Evolutionary conservation across 2,113 vertebrate species (phyloP).

Genomic region (Poeciliopsis retropinna): DNA sequence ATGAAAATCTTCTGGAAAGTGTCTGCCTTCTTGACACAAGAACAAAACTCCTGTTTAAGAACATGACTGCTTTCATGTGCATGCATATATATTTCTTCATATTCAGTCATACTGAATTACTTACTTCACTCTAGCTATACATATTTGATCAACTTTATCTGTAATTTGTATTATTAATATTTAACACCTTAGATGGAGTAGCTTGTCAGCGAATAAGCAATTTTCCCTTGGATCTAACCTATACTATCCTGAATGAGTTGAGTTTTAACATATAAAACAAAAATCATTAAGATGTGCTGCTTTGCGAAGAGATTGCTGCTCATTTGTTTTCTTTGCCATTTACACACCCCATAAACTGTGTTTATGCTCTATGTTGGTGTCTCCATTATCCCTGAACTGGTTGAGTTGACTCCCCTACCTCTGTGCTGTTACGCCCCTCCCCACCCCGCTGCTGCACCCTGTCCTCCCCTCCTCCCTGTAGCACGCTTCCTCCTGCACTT

Average conservation of each 20-base stretch:
- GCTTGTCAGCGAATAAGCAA: too few species aligned
- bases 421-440: conserved; percentile 24
- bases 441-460: conserved; percentile 11
- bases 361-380: conserved; percentile 37
- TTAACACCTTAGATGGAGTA: too few species aligned
- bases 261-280: conserved; percentile 4
- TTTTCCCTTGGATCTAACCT: too few species aligned
- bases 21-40: too few species aligned
- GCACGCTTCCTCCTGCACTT: conserved; percentile 59
- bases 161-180: too few species aligned
- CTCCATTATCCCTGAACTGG: conserved; percentile 19
- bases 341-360: conserved; percentile 31
- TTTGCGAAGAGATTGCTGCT: conserved; percentile 19
- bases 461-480: conserved; percentile 31
- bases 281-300: conserved; percentile 11
- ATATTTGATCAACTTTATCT: too few species aligned
- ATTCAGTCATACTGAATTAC: too few species aligned
- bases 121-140: too few species aligned
- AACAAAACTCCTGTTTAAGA: too few species aligned
- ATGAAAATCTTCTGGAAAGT: too few species aligned
- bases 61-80: too few species aligned
- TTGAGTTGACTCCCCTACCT: conserved; percentile 42
- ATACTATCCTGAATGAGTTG: neutral
- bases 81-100: too few species aligned
- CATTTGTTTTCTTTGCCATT: conserved; percentile 40